Base-by-base conservation (phyloP, 1,140 invertebrate genomes). In the Drosophila chauvacae region DNA sequence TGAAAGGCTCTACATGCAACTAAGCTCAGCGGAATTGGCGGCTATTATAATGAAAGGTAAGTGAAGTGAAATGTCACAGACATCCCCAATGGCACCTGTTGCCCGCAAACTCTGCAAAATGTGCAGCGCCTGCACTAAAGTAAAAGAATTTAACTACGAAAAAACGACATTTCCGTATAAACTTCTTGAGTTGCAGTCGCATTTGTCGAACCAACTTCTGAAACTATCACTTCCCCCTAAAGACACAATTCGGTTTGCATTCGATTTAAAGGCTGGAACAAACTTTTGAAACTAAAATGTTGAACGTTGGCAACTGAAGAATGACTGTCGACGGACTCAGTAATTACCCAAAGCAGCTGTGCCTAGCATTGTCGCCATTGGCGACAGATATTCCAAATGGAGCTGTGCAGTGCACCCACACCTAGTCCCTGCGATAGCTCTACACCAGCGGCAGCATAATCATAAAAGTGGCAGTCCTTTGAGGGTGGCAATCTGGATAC, bases 31-130 rank as follows among this genome's bases (percentile, higher is more conserved):
- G 56, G 91, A 92, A 55, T 68, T 92, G 35, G 72, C 83, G 41
- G 91, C 91, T 20, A 92, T 92, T 42, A 92, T 90, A 16, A 92
- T 91, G 77, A 92, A 92, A 92, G 91, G 91, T 92, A 64, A 81
- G 83, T 70, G 44, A 28, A 47, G n/a, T 14, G n/a, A 51, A 61
- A 47, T 66, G 18, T 13, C 44, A 44, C 10, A 33, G 23, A 37
- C 11, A 33, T 11, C n/a, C 14, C 18, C 33, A 45, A 23, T 55
- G 14, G 33, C 57, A 66, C 65, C 62, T 77, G 78, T 81, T 81
- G 66, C 37, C 48, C 18, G 55, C 73, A 23, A 51, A 33, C n/a
- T 20, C 2, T 20, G 28, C 11, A 18, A 55, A 71, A 13, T 71
- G 28, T 41, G 23, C 45, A 33, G 23, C 20, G 23, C n/a, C 28